Base-by-base conservation (phyloP, 2,888 invertebrate species). In the Cryptus viduatorius region DNA sequence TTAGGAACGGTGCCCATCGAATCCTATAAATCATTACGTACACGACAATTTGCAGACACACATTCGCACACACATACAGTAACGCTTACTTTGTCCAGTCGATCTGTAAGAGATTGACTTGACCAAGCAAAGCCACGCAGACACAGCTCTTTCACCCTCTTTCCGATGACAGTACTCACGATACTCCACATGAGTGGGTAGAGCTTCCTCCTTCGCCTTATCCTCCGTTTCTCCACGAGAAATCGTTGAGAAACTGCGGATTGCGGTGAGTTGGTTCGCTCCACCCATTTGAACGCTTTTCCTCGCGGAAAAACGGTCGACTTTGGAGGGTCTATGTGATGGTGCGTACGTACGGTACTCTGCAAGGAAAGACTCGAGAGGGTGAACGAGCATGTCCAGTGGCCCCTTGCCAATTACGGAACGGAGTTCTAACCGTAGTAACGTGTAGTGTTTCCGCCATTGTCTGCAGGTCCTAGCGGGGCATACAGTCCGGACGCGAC, bases 401-500 rank as follows among this genome's bases (percentile, higher is more conserved):
- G 86, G 85, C 89, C 87, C 89, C 92, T 87, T 89, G 92, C 91
- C 92, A 90, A 92, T 88, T 89, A 86, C 87, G 92, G 95, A 94
- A 94, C 95, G 94, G 95, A 94, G 94, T 94, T 94, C 94, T 95
- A 95, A 95, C 95, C 94, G 93, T 94, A 94, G 94, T 95, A 94
- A 95, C 94, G 93, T 93, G 94, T 96, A 97, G 98, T 98, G 94
- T 98, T 98, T 95, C 96, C 97, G 94, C 98, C 98, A 91, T 93
- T 93, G 93, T 97, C 98, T 95, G 98, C 98, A 95, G 98, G 98
- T 94, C 98, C 98, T 92, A 98, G 98, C 95, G 98, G 98, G 92
- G 97, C 97, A 89, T 99, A 99, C 95, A 98, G 98, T 95, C 98
- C 98, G 90, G 99, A 99, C 94, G 98, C 98, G 92, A 96, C 97